Base-by-base conservation (phyloP, 2,888 invertebrate species). In the Iphiclides podalirius region DNA sequence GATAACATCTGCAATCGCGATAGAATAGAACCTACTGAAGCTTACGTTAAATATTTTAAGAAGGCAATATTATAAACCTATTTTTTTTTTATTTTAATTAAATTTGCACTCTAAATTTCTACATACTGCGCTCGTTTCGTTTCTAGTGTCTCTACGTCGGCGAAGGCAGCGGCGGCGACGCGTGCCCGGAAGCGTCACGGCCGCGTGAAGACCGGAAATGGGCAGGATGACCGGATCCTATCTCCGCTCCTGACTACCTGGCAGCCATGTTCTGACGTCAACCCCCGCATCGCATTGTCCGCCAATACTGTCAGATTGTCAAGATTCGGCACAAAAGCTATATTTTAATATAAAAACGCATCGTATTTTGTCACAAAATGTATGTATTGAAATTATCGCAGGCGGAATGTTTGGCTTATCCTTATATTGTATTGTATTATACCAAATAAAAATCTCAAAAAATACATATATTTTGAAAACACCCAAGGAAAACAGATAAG, bases 171-270 rank as follows among this genome's bases (percentile, higher is more conserved):
- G 76, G 72, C 76, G 77, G 75, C 83, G 86, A 83, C 85, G 85
- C 83, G 81, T 79, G 84, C 70, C 85, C 87, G 88, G 88, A 87
- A 84, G 87, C 87, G 86, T 85, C 87, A 88, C 84, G 86, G 84
- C 84, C 85, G 86, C 85, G 86, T 88, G 88, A 88, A 88, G 87
- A 87, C 88, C 87, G 88, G 88, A 87, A 87, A 88, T 88, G 88
- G 87, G 75, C 87, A 88, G 87, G 87, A 87, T 88, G 88, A 87
- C 88, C 88, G 88, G 86, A 88, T 87, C 85, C 87, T 87, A 88
- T 88, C 88, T 87, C 84, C 83, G 81, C 81, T 81, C 73, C 78
- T 79, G 79, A 76, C 82, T 82, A 80, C 85, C 85, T 80, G 79
- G 73, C 66, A 61, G 67, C 67, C 85, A 81, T 84, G 83, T 83